A percentile compares a stretch with the other conserved stretches of the same genome.
Conservation (phyloP, 2,113 vertebrate genomes). For the Probosciger aterrimus region DNA sequence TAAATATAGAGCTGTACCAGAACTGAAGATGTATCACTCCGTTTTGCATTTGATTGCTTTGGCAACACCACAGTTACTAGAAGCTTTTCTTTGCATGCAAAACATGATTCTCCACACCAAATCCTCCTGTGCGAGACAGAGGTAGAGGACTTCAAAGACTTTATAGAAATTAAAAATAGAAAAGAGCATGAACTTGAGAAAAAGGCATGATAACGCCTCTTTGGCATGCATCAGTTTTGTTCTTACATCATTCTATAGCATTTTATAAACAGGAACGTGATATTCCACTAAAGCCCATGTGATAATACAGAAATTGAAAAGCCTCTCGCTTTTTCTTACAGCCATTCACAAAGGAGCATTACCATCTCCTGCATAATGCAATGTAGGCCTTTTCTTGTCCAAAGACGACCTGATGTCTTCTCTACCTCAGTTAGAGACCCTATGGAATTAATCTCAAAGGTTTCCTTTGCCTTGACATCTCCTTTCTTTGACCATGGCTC, state of each 20-base stretch:
- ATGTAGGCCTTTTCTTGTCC: neutral
- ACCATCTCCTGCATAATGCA: neutral
- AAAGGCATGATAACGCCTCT: neutral
- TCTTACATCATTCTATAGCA: neutral
- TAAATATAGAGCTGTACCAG: neutral
- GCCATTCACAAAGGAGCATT: neutral
- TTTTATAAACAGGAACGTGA: neutral
- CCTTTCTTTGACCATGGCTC: neutral
- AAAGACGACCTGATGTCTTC: neutral
- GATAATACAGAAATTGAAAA: neutral
- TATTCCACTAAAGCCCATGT: neutral
- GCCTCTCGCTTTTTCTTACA: neutral
- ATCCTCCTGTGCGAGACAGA: neutral
- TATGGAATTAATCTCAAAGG: neutral
- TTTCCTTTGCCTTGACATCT: neutral
- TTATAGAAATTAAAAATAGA: neutral
- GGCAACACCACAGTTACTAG: fast-evolving
- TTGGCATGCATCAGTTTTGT: neutral
- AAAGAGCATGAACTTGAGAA: neutral
- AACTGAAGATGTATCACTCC: neutral
- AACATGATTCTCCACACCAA: neutral
- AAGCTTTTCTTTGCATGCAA: neutral
- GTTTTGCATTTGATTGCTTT: neutral
- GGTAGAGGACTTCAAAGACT: neutral
- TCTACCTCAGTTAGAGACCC: neutral